Conservation (phyloP, 2,113 vertebrate species). For the Clupea harengus region DNA sequence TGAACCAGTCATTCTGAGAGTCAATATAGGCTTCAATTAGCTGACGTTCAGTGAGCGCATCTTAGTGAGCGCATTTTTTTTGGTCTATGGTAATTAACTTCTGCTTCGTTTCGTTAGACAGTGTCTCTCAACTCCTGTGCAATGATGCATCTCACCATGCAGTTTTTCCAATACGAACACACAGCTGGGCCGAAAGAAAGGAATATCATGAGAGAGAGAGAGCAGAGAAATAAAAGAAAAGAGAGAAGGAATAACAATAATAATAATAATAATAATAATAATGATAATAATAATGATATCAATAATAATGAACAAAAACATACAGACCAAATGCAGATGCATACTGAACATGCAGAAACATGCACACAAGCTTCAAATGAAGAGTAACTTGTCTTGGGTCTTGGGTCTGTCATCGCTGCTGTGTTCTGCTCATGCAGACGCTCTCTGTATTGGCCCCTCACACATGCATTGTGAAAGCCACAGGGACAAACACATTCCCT, state of each 20-base stretch:
- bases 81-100: constrained; percentile 3
- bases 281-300: background rate
- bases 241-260: background rate
- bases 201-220: background rate
- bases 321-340: background rate
- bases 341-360: background rate
- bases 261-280: background rate
- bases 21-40: background rate
- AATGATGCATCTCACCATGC: constrained; percentile 31
- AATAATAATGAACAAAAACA: background rate
- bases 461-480: constrained; percentile 2
- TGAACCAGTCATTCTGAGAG: background rate
- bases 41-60: background rate
- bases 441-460: background rate
- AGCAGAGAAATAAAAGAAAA: background rate
- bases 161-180: background rate
- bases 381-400: background rate
- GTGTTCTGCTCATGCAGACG: background rate
- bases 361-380: background rate
- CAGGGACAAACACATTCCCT: background rate
- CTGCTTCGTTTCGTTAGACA: background rate
- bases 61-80: background rate
- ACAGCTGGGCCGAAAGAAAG: background rate
- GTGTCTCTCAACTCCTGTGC: background rate
- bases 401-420: background rate